Conservation (phyloP, 2,113 vertebrate species). For the Hippotragus niger region DNA sequence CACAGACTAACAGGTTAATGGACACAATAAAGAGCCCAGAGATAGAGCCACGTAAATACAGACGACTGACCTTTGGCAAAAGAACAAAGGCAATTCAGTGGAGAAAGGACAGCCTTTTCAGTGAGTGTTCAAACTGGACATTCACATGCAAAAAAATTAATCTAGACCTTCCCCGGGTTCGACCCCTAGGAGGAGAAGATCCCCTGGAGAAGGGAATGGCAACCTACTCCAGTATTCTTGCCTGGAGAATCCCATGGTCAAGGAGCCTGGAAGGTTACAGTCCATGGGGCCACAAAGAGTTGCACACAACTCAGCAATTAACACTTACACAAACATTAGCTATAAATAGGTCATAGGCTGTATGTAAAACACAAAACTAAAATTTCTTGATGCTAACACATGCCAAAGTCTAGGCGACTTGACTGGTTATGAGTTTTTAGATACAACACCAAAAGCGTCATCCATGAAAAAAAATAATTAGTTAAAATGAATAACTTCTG, state of each 20-base stretch:
- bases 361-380: background rate
- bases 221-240: background rate
- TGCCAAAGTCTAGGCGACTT: background rate
- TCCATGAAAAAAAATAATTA: background rate
- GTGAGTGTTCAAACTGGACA: background rate
- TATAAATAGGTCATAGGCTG: background rate
- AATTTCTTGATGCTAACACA: background rate
- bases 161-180: background rate
- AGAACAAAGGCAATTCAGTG: background rate
- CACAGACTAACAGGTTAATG: background rate
- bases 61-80: background rate
- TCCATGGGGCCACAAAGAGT: background rate
- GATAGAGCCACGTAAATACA: background rate
- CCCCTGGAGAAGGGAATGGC: background rate
- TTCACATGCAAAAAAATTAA: background rate
- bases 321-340: background rate
- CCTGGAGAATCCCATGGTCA: background rate
- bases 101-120: background rate
- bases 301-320: background rate
- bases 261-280: background rate
- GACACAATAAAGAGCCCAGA: background rate
- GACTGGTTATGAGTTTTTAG: background rate
- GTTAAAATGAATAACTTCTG: background rate
- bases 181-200: background rate
- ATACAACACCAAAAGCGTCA: background rate